Evolutionary conservation across 2,797 vertebrate species (phyloP), one percentile per base, ranked within the genome.

Genomic region (Urosaurus nigricauda): DNA sequence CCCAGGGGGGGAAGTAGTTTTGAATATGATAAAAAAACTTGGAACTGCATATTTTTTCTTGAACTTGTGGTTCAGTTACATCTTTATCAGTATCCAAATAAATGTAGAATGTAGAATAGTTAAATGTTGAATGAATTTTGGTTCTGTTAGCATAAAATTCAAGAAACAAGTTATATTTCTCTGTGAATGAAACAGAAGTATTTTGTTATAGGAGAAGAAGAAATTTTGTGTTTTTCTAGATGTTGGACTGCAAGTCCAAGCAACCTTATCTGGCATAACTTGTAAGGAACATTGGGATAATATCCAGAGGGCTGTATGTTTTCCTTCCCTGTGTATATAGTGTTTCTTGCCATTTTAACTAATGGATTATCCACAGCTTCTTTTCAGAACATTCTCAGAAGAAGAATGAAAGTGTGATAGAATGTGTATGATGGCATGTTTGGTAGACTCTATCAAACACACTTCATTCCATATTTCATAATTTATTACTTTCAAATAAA

Each of bases 1-100:
- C 86, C 43, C 79, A 87, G 40, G 26, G 12, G 63, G 12, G 37
- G 32, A 81, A 74, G 63, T 26, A 83, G 40, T 75, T 88, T 71
- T 24, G 53, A 35, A 12, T 56, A 11, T 56, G 24, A 63, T 21
- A 83, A 83, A 56, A 83, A 56, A 58, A 29, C 9, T 21, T 80
- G 70, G 40, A 47, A 47, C 29, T 47, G 6, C 13, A 17, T 13
- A 37, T 63, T 0, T 70, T 81, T 88, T 8, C 40, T 63, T 75
- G 17, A 75, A 40, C 58, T 80, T 0, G 29, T 47, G 60, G 19
- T 32, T 80, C 77, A 71, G 35, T 9, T 51, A 32, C 40, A 21
- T 19, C 53, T 43, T 51, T 13, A 24, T 58, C 53, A 47, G 68
- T 40, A 68, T 73, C 68, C 11, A 70, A 79, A 70, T 37, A 71